These are phyloP conservation scores for Morpho helenor DNA, from an alignment of 2,888 invertebrate species.

Conservation along the genomic window DNA sequence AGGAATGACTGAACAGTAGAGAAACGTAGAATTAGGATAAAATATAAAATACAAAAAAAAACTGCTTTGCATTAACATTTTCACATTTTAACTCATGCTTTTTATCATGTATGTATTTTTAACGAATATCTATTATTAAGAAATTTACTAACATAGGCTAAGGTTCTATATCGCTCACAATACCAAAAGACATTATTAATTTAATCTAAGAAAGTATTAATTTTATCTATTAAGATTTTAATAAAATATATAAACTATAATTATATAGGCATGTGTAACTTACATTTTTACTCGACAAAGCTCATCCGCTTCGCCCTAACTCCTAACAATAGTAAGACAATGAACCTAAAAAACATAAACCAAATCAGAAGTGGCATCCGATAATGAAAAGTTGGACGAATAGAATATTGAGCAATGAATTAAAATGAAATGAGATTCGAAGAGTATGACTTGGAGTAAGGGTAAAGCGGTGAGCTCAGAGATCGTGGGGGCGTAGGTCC, in stretches of 20 bases:
- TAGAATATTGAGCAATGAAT: neutral
- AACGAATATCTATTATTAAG: conserved; percentile 4
- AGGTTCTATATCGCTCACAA: conserved; percentile 23
- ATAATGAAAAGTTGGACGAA: neutral
- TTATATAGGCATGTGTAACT: conserved; percentile 23
- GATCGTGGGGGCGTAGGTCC: conserved; percentile 84
- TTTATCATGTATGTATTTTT: conserved; percentile 8
- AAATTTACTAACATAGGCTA: conserved; percentile 28
- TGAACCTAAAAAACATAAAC: conserved; percentile 1
- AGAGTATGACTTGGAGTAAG: conserved; percentile 40
- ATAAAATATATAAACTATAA: conserved; percentile 7
- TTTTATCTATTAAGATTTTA: conserved; percentile 13
- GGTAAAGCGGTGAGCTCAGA: conserved; percentile 70
- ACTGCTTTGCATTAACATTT: conserved; percentile 28
- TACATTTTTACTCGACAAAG: conserved; percentile 36
- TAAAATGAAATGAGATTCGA: conserved; percentile 7
- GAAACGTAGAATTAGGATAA: conserved; percentile 13
- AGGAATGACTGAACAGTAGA: conserved; percentile 24
- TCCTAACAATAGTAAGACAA: conserved; percentile 52
- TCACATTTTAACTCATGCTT: conserved; percentile 24
- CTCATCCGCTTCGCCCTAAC: conserved; percentile 78
- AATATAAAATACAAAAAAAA: conserved; percentile 11
- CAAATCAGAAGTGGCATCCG: neutral
- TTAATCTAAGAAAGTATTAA: neutral
- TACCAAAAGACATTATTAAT: conserved; percentile 17